phyloP scores from a whole-genome alignment of 2,113 vertebrate genomes.

The Spheniscus mendiculus region DNA sequence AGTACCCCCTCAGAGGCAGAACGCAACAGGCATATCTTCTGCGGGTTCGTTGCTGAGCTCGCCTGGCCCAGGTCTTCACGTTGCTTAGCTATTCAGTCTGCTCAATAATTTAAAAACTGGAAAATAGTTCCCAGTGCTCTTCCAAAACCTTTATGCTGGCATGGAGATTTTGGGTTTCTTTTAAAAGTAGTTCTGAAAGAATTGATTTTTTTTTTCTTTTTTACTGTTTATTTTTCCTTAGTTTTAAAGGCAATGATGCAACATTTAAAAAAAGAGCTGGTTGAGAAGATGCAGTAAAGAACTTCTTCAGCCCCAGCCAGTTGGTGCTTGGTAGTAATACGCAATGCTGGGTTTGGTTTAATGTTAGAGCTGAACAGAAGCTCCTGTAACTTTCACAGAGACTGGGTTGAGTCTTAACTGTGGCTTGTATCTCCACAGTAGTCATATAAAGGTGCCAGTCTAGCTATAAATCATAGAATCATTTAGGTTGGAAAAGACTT shows the following conservation, averaged over 20 bases:
- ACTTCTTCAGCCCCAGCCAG: background rate
- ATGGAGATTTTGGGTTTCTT: background rate
- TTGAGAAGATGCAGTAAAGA: background rate
- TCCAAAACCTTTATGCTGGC: background rate
- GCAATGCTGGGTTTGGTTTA: background rate
- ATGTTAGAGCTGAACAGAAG: background rate
- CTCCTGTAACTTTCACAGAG: background rate
- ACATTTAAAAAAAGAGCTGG: background rate
- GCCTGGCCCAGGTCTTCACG: too few relatives aligned
- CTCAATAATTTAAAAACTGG: background rate
- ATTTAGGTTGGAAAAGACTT: too few relatives aligned
- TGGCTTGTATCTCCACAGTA: background rate
- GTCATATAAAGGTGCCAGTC: background rate
- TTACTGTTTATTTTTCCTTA: background rate
- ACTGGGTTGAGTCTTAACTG: background rate
- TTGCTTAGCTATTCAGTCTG: background rate
- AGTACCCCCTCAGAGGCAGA: background rate
- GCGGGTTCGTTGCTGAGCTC: background rate
- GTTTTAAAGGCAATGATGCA: background rate
- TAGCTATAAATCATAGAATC: background rate
- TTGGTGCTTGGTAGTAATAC: background rate
- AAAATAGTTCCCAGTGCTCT: background rate
- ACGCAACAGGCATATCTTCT: rapidly evolving
- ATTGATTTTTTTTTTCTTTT: background rate
- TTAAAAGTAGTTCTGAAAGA: background rate